These are phyloP conservation scores for Calephelis perditalis DNA, from an alignment of 2,888 invertebrate species.

Conservation along the genomic window DNA sequence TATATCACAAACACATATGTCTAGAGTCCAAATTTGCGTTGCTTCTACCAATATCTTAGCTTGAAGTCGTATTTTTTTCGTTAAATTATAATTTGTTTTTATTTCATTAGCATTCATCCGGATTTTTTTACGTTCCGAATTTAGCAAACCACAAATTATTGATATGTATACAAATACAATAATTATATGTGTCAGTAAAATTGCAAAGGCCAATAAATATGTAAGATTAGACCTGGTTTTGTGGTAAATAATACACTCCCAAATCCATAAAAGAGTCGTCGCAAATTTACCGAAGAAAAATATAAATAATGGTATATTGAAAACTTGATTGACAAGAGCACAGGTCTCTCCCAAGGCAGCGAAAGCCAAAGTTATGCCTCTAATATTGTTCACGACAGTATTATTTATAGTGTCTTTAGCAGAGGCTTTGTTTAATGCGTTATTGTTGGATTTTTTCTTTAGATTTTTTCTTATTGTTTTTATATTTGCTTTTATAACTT, in stretches of 20 bases:
- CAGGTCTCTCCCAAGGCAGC: no score
- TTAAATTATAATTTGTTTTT: not conserved
- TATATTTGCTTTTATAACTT: not conserved
- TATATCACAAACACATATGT: not conserved
- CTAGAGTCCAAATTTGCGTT: not conserved
- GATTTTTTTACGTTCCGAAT: not conserved
- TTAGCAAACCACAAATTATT: not conserved
- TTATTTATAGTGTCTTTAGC: no score
- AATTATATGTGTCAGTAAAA: not conserved
- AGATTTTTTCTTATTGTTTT: not conserved
- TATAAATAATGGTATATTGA: not conserved
- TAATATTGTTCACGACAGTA: no score
- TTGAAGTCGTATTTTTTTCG: no score
- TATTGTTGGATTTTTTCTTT: no score
- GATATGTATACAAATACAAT: not conserved
- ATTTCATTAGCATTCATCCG: not conserved
- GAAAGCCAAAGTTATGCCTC: not conserved
- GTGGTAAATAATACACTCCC: not conserved
- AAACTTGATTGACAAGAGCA: not conserved
- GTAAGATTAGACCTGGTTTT: not conserved
- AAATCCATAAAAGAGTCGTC: not conserved
- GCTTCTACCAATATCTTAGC: not conserved
- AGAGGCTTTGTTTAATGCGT: no score
- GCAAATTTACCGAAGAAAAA: not conserved
- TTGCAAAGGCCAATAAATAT: not conserved